phyloP scores from a whole-genome alignment of 2,113 vertebrate species.

The Paramisgurnus dabryanus region DNA sequence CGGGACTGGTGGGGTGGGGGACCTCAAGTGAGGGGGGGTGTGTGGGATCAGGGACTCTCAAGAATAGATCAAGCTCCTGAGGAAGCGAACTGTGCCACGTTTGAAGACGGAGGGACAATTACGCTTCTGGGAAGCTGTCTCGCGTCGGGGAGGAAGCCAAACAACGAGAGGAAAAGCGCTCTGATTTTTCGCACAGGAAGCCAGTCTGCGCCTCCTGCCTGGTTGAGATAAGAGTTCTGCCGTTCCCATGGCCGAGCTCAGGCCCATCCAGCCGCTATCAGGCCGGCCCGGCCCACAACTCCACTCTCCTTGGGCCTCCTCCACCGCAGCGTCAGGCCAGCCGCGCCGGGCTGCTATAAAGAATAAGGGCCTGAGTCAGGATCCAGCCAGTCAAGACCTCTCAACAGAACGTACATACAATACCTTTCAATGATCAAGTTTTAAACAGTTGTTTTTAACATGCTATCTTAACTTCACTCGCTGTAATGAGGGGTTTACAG shows the following conservation, averaged over 20 bases:
- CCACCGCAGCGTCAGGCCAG: conserved; percentile 74
- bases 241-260: conserved; percentile 94
- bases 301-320: conserved; percentile 77
- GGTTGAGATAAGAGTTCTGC: conserved; percentile 93
- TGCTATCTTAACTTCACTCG: neutral
- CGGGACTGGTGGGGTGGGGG: conserved; percentile 53
- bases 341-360: conserved; percentile 72
- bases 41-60: conserved; percentile 62
- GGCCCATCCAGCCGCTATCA: conserved; percentile 87
- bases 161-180: conserved; percentile 99
- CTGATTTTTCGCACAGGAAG: conserved; percentile 99
- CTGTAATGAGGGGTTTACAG: neutral
- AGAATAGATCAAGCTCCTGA: conserved; percentile 98
- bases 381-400: conserved; percentile 63
- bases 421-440: conserved; percentile 52
- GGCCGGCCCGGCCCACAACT: conserved; percentile 77
- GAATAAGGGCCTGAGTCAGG: conserved; percentile 77
- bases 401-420: conserved; percentile 59
- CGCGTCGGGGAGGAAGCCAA: conserved; percentile 95
- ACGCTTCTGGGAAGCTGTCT: conserved; percentile 97
- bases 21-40: conserved; percentile 61
- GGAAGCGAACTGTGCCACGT: conserved; percentile 98
- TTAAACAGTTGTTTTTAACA: conserved; percentile 9
- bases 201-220: conserved; percentile 93
- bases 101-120: conserved; percentile 99